Evolutionary conservation across 2,113 vertebrate species (phyloP).

Genomic region (Oceanodroma tethys): DNA sequence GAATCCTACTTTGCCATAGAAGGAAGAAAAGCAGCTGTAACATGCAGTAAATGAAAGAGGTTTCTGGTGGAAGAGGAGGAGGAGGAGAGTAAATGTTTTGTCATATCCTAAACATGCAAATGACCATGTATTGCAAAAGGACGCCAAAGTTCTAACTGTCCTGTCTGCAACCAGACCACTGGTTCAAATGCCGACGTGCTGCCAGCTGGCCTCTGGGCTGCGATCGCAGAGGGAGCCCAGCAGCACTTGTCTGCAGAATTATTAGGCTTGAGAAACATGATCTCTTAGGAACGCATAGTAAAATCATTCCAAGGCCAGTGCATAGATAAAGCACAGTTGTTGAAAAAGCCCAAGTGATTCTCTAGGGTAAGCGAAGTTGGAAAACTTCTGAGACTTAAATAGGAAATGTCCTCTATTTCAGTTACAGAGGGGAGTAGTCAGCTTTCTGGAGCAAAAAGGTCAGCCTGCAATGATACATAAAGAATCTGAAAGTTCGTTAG

Average conservation of each 20-base stretch:
- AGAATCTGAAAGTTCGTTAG: not conserved
- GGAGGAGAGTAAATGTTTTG: not conserved
- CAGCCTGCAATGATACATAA: not conserved
- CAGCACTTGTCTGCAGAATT: not conserved
- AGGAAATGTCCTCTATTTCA: not conserved
- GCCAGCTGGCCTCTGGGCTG: not conserved
- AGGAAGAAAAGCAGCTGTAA: not conserved
- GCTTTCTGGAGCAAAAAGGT: not conserved
- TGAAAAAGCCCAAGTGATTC: not conserved
- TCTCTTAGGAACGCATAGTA: not conserved
- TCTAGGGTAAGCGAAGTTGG: not conserved
- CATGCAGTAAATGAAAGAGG: not conserved
- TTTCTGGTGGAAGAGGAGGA: not conserved
- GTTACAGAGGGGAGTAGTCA: not conserved
- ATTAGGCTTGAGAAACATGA: not conserved
- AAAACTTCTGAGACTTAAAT: not conserved
- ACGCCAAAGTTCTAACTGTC: not conserved
- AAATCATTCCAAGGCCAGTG: not conserved
- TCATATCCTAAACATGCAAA: not conserved
- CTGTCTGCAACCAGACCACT: not conserved
- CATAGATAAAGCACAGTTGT: not conserved
- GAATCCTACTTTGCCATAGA: not conserved
- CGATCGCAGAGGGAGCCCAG: not conserved
- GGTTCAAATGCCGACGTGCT: not conserved
- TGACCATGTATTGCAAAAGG: fast-evolving